A percentile compares a stretch with the other conserved stretches of the same genome.
Conservation (phyloP, 2,888 invertebrate species). For the Craniophora ligustri region DNA sequence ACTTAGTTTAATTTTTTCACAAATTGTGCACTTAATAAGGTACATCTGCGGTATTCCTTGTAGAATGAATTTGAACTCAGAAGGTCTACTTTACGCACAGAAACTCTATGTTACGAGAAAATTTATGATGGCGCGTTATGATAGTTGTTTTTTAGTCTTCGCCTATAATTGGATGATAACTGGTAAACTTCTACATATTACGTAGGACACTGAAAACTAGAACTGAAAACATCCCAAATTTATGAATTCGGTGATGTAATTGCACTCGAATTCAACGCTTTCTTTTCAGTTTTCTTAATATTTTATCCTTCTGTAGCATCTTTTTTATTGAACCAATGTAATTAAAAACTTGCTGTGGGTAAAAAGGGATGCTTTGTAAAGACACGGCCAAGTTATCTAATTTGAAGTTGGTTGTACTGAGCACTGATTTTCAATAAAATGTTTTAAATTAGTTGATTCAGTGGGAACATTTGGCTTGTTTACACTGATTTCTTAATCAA, state of each 20-base stretch:
- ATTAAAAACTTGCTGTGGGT: conserved; percentile 57
- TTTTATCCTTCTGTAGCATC: conserved; percentile 13
- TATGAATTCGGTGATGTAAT: too few species aligned
- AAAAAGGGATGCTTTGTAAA: conserved; percentile 42
- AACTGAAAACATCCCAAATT: too few species aligned
- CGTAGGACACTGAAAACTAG: too few species aligned
- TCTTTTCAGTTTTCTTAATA: neutral
- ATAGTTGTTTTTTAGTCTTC: too few species aligned
- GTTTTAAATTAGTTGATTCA: conserved; percentile 2
- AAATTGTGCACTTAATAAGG: conserved; percentile 43
- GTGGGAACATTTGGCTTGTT: conserved; percentile 1
- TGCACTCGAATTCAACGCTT: too few species aligned
- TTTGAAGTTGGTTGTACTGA: conserved; percentile 14
- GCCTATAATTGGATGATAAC: too few species aligned
- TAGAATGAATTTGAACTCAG: neutral
- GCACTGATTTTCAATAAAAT: conserved; percentile 34
- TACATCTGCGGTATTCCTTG: conserved; percentile 41
- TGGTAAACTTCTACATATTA: too few species aligned
- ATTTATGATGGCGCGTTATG: too few species aligned
- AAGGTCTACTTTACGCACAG: conserved; percentile 2
- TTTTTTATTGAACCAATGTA: conserved; percentile 26
- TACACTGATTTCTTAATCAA: conserved; percentile 2
- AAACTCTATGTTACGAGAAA: too few species aligned
- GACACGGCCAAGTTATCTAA: conserved; percentile 50
- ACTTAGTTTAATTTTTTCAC: conserved; percentile 42